Evolutionary conservation across 2,888 invertebrate genomes (phyloP).

Genomic region (Netelia fuscicornis): DNA sequence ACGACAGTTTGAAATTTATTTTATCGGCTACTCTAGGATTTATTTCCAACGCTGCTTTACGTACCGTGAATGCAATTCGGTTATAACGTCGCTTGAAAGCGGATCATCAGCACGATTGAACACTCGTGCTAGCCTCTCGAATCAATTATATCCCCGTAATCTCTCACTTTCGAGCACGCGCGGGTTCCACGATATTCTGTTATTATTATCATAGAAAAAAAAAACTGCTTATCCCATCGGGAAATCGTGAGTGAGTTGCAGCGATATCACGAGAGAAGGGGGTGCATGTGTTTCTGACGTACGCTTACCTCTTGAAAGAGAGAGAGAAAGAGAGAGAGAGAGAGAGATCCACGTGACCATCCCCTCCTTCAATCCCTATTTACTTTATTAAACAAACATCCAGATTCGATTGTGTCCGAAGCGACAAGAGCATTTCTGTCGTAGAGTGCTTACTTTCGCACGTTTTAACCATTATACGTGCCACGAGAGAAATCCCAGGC

Average conservation of each 20-base stretch:
- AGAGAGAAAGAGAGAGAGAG: neutral
- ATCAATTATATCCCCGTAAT: slow-evolving; percentile 42
- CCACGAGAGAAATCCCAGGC: neutral
- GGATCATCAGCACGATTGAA: slow-evolving; percentile 51
- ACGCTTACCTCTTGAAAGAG: slow-evolving; percentile 2
- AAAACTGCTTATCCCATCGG: slow-evolving; percentile 27
- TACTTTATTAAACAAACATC: slow-evolving; percentile 78
- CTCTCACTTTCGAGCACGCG: slow-evolving; percentile 36
- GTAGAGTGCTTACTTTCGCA: slow-evolving; percentile 81
- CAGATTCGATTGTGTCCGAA: slow-evolving; percentile 49
- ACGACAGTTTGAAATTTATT: no score
- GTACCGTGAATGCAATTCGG: neutral
- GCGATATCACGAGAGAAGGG: slow-evolving; percentile 4
- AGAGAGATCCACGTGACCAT: neutral
- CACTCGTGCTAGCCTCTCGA: slow-evolving; percentile 22
- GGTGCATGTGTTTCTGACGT: slow-evolving; percentile 18
- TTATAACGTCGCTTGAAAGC: slow-evolving; percentile 18
- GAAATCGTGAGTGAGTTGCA: slow-evolving; percentile 30
- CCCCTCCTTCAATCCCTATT: slow-evolving; percentile 73
- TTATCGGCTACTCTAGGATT: no score
- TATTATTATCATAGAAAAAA: neutral
- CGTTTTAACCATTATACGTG: slow-evolving; percentile 79
- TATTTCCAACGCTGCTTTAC: no score
- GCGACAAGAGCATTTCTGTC: slow-evolving; percentile 7
- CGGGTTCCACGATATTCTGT: neutral